phyloP scores from a whole-genome alignment of 1,140 invertebrate species.

The Hesperophylax magnus region DNA sequence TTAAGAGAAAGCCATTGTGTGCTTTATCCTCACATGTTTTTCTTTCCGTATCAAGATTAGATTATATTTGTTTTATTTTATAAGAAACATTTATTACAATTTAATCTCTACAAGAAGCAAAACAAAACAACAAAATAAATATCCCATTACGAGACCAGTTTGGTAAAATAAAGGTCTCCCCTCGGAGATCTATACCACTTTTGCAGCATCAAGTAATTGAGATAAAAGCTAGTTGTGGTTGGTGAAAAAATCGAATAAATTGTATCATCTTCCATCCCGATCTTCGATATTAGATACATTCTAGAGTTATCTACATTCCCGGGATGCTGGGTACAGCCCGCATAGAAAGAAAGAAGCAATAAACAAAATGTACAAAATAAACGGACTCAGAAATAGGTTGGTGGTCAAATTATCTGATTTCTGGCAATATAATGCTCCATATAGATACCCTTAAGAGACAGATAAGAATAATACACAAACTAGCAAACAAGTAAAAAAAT shows the following conservation, averaged over 20 bases:
- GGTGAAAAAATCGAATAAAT: slow-evolving; percentile 39
- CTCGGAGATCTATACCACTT: neutral
- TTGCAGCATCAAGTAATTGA: slow-evolving; percentile 36
- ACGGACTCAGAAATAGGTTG: neutral
- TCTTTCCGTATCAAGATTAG: no score
- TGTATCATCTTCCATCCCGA: slow-evolving; percentile 3
- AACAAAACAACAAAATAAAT: slow-evolving; percentile 35
- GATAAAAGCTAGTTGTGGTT: slow-evolving; percentile 35
- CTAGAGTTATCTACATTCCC: slow-evolving; percentile 8
- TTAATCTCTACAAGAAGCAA: no score
- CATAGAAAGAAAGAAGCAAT: slow-evolving; percentile 15
- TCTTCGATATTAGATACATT: slow-evolving; percentile 34
- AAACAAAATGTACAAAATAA: slow-evolving; percentile 41
- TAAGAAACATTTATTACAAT: no score
- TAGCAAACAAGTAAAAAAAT: neutral
- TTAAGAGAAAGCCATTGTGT: no score
- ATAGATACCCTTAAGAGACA: slow-evolving; percentile 6
- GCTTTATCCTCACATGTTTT: no score
- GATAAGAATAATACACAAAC: slow-evolving; percentile 9
- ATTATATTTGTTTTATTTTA: no score
- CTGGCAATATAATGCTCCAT: slow-evolving; percentile 49
- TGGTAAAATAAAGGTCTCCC: neutral
- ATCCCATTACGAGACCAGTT: slow-evolving; percentile 28
- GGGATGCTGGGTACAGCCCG: neutral
- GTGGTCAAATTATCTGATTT: slow-evolving; percentile 45